Evolutionary conservation across 2,797 vertebrate species (phyloP).

Genomic region (Centropyge bicolor): DNA sequence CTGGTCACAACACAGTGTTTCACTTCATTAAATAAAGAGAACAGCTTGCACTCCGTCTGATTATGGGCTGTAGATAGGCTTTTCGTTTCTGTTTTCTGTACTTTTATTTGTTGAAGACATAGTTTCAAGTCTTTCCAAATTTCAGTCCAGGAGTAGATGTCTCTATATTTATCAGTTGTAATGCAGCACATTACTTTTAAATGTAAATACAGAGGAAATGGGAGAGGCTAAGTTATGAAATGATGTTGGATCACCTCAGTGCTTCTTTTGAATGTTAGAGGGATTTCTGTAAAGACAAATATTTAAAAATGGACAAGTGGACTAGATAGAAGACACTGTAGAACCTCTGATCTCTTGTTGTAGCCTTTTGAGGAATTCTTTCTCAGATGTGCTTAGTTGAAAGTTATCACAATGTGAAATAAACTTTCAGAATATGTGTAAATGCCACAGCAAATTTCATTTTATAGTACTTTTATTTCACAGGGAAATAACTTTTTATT

Average conservation of each 20-base stretch:
- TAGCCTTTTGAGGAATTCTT: constrained; percentile 24
- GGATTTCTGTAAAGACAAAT: constrained; percentile 30
- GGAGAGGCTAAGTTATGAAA: constrained; percentile 33
- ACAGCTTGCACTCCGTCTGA: not conserved
- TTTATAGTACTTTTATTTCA: too few relatives aligned
- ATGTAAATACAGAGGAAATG: constrained; percentile 38
- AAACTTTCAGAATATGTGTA: constrained; percentile 37
- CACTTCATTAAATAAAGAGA: constrained; percentile 1
- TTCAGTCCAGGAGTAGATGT: constrained; percentile 3
- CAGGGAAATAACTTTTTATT: too few relatives aligned
- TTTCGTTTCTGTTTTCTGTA: not conserved
- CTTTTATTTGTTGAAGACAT: not conserved
- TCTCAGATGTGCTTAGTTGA: constrained; percentile 6
- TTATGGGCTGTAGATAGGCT: not conserved
- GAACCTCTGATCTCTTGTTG: constrained; percentile 18
- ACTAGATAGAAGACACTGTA: not conserved
- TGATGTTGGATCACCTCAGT: constrained; percentile 42
- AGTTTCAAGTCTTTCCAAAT: constrained; percentile 19
- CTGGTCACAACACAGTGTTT: constrained; percentile 29
- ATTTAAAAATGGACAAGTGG: constrained; percentile 23
- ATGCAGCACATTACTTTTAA: constrained; percentile 11
- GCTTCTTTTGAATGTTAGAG: constrained; percentile 33
- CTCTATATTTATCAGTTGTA: constrained; percentile 3
- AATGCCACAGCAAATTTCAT: not conserved
- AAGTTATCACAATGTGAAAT: constrained; percentile 41